Conservation (phyloP, 1,140 invertebrate genomes). For the Trypoxylus dichotomus region DNA sequence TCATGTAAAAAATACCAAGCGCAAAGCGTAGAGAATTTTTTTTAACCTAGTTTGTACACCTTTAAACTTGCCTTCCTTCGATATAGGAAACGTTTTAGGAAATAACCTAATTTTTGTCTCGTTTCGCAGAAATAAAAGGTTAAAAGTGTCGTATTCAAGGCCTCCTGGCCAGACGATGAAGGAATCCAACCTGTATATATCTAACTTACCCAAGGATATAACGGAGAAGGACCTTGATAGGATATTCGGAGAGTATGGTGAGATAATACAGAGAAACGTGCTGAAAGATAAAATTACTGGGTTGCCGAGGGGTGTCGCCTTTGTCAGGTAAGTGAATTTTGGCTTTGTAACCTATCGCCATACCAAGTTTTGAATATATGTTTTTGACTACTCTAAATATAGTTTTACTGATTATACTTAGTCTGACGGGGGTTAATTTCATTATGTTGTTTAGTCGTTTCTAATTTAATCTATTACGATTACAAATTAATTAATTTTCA, state of each 20-base stretch:
- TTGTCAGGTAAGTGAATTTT: conserved; percentile 73
- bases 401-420: no score
- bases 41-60: no score
- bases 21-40: no score
- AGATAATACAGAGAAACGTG: conserved; percentile 88
- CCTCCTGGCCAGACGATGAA: conserved; percentile 91
- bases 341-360: neutral
- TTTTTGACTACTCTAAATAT: no score
- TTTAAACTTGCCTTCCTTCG: no score
- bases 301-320: conserved; percentile 83
- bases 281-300: conserved; percentile 86
- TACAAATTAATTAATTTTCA: no score
- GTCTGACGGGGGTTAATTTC: no score
- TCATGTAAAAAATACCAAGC: no score
- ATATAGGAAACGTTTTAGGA: neutral
- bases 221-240: conserved; percentile 80
- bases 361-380: no score
- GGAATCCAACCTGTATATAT: conserved; percentile 93
- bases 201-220: conserved; percentile 85
- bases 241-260: conserved; percentile 83
- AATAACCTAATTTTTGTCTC: conserved; percentile 13
- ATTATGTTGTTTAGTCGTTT: no score
- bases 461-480: no score
- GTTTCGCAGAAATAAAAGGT: conserved; percentile 53
- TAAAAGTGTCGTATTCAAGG: conserved; percentile 86